Evolutionary conservation across 1,140 invertebrate genomes (phyloP).

Genomic region (Homalodisca vitripennis): DNA sequence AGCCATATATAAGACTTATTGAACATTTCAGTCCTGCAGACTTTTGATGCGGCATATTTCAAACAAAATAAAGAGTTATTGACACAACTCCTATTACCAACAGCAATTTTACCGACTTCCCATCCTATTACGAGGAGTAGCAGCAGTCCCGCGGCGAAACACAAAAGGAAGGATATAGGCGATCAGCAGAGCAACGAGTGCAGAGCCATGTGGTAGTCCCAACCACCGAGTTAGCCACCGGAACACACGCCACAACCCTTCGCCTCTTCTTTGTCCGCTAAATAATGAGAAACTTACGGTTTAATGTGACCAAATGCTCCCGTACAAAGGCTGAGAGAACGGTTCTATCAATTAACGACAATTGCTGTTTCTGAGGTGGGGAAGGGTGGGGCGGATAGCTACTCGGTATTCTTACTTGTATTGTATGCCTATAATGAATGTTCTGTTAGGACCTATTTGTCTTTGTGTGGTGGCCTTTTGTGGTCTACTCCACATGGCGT

Average conservation of each 20-base stretch:
- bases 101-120: neutral
- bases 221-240: neutral
- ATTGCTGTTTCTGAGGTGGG: neutral
- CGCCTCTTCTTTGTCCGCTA: neutral
- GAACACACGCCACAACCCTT: slow-evolving; percentile 16
- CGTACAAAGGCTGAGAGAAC: slow-evolving; percentile 10
- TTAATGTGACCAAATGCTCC: slow-evolving; percentile 18
- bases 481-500: no score
- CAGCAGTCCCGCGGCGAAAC: neutral
- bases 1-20: no score
- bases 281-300: slow-evolving; percentile 10
- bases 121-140: neutral
- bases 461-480: no score
- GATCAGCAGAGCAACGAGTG: neutral
- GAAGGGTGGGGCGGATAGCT: no score
- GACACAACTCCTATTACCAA: no score
- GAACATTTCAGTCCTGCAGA: no score
- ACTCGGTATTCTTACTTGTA: no score
- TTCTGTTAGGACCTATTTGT: no score
- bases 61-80: no score
- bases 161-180: slow-evolving; percentile 16
- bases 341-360: slow-evolving; percentile 18
- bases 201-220: slow-evolving; percentile 2
- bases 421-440: no score
- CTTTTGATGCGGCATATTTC: no score